Evolutionary conservation across 1,140 invertebrate species (phyloP).

Genomic region (Dolichoris vasculosae): DNA sequence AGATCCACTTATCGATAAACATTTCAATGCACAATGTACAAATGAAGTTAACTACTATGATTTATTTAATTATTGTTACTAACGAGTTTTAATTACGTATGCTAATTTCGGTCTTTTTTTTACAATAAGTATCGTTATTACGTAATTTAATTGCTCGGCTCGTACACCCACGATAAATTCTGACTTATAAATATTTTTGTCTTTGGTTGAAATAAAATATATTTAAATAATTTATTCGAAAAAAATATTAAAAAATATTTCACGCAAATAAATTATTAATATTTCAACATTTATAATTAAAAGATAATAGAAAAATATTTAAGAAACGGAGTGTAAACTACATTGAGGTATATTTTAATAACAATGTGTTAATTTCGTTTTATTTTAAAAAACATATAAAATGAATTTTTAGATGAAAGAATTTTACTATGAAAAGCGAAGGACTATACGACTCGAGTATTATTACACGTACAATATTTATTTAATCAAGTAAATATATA

Average conservation of each 20-base stretch:
- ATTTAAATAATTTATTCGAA: background rate
- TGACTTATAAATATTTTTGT: background rate
- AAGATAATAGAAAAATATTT: too few species aligned
- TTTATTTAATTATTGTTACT: background rate
- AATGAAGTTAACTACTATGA: background rate
- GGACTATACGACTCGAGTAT: too few species aligned
- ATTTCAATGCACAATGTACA: background rate
- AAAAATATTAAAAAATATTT: background rate
- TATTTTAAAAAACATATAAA: too few species aligned
- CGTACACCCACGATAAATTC: background rate
- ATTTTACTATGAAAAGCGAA: too few species aligned
- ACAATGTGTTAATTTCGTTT: too few species aligned
- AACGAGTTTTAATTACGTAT: background rate
- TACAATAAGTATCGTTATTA: background rate
- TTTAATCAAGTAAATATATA: too few species aligned
- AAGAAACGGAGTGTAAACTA: too few species aligned
- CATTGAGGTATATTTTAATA: too few species aligned
- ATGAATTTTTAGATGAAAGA: too few species aligned
- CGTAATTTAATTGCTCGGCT: background rate
- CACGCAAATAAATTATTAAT: too few species aligned
- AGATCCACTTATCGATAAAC: conserved; percentile 10
- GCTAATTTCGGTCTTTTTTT: background rate
- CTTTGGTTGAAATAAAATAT: background rate
- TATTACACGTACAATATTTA: too few species aligned
- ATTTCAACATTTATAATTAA: too few species aligned